Evolutionary conservation across 2,797 vertebrate species (phyloP).

Genomic region (Coregonus ussuriensis): DNA sequence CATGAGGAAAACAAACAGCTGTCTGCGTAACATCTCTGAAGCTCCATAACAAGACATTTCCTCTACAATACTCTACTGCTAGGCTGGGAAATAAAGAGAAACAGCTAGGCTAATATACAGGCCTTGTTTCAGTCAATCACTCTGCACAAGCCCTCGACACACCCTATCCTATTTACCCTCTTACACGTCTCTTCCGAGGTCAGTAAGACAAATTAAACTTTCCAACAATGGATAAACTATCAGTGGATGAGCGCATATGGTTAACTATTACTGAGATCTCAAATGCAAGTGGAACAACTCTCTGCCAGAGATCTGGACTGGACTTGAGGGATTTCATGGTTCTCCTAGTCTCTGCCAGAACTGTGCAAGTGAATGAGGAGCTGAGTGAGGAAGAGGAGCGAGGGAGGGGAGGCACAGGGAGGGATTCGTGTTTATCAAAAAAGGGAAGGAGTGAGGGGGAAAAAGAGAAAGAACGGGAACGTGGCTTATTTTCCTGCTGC

Average conservation of each 20-base stretch:
- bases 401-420: conserved; percentile 21
- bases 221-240: conserved; percentile 15
- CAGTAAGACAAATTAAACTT: conserved; percentile 23
- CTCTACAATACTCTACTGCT: conserved; percentile 28
- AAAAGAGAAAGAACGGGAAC: conserved; percentile 42
- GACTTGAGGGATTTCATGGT: conserved; percentile 34
- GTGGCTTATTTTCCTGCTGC: conserved; percentile 66
- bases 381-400: conserved; percentile 16
- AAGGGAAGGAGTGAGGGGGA: conserved; percentile 25
- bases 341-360: conserved; percentile 38
- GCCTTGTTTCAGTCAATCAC: background rate
- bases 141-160: background rate
- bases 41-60: conserved; percentile 47
- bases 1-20: conserved; percentile 45
- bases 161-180: conserved; percentile 1
- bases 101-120: background rate
- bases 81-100: conserved; percentile 22
- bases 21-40: conserved; percentile 30
- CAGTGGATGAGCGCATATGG: conserved; percentile 13
- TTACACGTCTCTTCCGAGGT: background rate
- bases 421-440: conserved; percentile 47
- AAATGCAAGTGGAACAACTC: conserved; percentile 19
- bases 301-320: conserved; percentile 30
- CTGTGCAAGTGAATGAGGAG: conserved; percentile 45
- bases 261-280: conserved; percentile 13